A percentile compares a stretch with the other conserved stretches of the same genome.
Evolutionary conservation across 2,888 invertebrate genomes (phyloP).

Genomic region (Cerastis leucographa): DNA sequence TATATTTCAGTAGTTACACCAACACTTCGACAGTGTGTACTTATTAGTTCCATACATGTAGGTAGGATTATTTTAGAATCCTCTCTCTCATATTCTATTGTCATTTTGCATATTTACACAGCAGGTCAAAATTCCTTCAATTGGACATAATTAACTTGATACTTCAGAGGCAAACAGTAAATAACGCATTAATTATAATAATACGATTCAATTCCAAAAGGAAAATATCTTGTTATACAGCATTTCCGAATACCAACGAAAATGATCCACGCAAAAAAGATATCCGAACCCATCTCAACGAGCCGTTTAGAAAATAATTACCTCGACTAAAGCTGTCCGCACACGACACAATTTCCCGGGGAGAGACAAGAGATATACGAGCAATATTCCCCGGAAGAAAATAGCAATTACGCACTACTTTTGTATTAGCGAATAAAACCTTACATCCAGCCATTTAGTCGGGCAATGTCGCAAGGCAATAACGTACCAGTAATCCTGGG

Average conservation of each 20-base stretch:
- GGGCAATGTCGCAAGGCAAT: slow-evolving; percentile 76
- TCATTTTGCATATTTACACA: neutral
- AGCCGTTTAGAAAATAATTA: slow-evolving; percentile 58
- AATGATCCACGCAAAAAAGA: slow-evolving; percentile 30
- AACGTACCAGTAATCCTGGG: slow-evolving; percentile 82
- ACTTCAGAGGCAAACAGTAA: neutral
- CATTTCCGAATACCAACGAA: slow-evolving; percentile 26
- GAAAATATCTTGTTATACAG: slow-evolving; percentile 20
- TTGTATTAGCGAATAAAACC: slow-evolving; percentile 80
- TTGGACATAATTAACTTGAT: neutral
- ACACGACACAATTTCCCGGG: slow-evolving; percentile 40
- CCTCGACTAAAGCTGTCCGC: slow-evolving; percentile 39
- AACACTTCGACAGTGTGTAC: neutral
- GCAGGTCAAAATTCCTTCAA: neutral
- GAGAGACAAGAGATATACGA: slow-evolving; percentile 52
- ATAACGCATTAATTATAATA: slow-evolving; percentile 21
- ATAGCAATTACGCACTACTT: slow-evolving; percentile 76
- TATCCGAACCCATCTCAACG: slow-evolving; percentile 35
- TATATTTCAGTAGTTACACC: neutral
- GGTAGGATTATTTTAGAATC: too few species aligned
- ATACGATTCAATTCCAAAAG: slow-evolving; percentile 14
- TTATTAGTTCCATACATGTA: neutral
- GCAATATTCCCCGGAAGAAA: slow-evolving; percentile 61
- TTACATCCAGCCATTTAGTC: slow-evolving; percentile 72
- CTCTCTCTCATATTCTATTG: neutral